Conservation (phyloP, 2,888 invertebrate genomes). For the Fissipunctia ypsillon region DNA sequence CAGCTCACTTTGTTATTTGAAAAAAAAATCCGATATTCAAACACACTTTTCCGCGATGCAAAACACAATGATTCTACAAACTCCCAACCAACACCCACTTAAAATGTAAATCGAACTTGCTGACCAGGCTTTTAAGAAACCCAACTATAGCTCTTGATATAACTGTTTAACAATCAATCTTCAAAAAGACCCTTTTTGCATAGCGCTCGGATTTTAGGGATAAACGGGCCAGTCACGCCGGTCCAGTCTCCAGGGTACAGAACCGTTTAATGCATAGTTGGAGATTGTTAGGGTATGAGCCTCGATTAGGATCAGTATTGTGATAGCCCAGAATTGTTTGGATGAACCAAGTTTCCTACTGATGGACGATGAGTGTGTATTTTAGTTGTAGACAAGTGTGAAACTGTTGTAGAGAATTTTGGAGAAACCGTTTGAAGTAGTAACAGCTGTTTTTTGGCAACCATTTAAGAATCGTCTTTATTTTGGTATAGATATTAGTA, state of each 20-base stretch:
- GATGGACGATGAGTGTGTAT: constrained; percentile 60
- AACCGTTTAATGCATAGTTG: constrained; percentile 86
- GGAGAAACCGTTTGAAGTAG: not conserved
- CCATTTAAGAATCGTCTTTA: not conserved
- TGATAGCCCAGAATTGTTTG: constrained; percentile 68
- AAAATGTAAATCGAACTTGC: constrained; percentile 67
- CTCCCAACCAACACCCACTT: constrained; percentile 46
- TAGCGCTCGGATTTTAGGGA: constrained; percentile 76
- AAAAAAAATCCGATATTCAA: not conserved
- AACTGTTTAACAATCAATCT: constrained; percentile 89
- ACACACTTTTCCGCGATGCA: constrained; percentile 24
- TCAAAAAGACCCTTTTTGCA: constrained; percentile 86
- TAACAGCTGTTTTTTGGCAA: not conserved
- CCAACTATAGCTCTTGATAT: constrained; percentile 67
- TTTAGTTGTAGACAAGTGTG: constrained; percentile 50
- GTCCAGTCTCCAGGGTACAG: constrained; percentile 83
- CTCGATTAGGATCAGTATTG: constrained; percentile 79
- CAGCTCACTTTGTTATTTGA: not conserved
- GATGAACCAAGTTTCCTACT: constrained; percentile 66
- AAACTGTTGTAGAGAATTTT: constrained; percentile 4
- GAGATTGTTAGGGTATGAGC: constrained; percentile 79
- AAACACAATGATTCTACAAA: constrained; percentile 61
- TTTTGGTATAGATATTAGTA: too few relatives aligned
- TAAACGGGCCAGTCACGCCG: constrained; percentile 85
- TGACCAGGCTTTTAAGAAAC: constrained; percentile 76